Percentiles rank a stretch among this genome's conserved stretches.
phyloP scores from a whole-genome alignment of 2,888 invertebrate genomes.

The Deilephila porcellus region DNA sequence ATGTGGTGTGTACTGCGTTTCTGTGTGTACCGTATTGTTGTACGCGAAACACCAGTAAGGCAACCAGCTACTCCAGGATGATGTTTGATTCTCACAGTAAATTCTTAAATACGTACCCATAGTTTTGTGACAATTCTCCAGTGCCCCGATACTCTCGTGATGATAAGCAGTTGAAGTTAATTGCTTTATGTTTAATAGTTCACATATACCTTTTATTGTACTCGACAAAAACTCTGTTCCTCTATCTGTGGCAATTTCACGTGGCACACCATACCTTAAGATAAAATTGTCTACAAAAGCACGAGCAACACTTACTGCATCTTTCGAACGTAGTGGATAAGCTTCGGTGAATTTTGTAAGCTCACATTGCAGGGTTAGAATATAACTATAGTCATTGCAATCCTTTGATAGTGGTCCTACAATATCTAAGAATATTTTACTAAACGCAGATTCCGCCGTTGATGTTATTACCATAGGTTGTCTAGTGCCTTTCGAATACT shows the following conservation, averaged over 20 bases:
- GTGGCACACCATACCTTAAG: conserved; percentile 31
- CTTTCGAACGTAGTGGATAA: neutral
- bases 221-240: too few relatives aligned
- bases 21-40: conserved; percentile 39
- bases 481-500: conserved; percentile 31
- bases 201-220: conserved; percentile 35
- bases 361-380: conserved; percentile 39
- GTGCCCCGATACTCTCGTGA: conserved; percentile 33
- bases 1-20: conserved; percentile 38
- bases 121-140: conserved; percentile 36
- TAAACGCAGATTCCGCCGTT: conserved; percentile 39
- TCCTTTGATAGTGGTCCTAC: conserved; percentile 40
- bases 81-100: conserved; percentile 27
- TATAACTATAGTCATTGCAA: conserved; percentile 28
- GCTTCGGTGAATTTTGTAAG: conserved; percentile 1
- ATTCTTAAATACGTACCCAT: conserved; percentile 33
- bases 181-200: conserved; percentile 34
- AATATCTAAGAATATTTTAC: conserved; percentile 41
- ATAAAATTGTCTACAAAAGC: conserved; percentile 35
- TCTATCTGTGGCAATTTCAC: too few relatives aligned
- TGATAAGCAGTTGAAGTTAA: conserved; percentile 36
- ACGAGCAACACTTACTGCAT: conserved; percentile 29
- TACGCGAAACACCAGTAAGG: conserved; percentile 39
- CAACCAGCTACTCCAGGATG: conserved; percentile 37
- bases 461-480: conserved; percentile 38